Evolutionary conservation across 2,797 vertebrate species (phyloP), one percentile per base, ranked within the genome.

Genomic region (Craterocephalus amniculus): DNA sequence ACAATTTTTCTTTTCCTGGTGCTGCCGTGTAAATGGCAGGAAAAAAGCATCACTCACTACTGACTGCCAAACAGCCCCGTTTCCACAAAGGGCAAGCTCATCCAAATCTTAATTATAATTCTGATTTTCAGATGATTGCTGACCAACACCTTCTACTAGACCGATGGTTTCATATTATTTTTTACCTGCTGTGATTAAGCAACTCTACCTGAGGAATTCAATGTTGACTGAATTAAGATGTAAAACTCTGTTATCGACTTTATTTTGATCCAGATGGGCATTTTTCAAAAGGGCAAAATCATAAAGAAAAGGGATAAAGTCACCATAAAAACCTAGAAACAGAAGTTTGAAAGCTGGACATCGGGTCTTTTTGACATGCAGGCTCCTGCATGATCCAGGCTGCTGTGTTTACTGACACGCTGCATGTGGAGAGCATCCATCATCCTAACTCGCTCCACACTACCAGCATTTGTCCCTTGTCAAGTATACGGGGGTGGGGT

Each of bases 361-460:
- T 0, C 59, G n/a, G 69, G 1, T 2, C 56, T 58, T 69, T 58
- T 29, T 43, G 31, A 49, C 67, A 72, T 49, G 73, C 45, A 26
- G 84, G 36, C 29, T 18, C 55, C 31, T 61, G 65, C 73, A 54
- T 55, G 65, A 74, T 73, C 67, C 65, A 18, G 26, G 64, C 76
- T 55, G 67, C 78, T 55, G 70, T 59, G 68, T 74, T 80, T 43
- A 56, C 70, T 72, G 77, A 83, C 80, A 63, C 71, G 34, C 68
- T 64, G 70, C 78, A 80, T 66, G 74, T 34, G 67, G 74, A 78
- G 61, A 75, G 68, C 84, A 83, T 86, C 68, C 74, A 79, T 87
- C 85, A 85, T 59, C 63, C 55, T 57, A 64, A 78, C 76, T 55
- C 24, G 58, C 74, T 70, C 40, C 29, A 20, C 66, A n/a, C 66